Conservation (phyloP, 2,888 invertebrate genomes). For the Cyclophora punctaria region DNA sequence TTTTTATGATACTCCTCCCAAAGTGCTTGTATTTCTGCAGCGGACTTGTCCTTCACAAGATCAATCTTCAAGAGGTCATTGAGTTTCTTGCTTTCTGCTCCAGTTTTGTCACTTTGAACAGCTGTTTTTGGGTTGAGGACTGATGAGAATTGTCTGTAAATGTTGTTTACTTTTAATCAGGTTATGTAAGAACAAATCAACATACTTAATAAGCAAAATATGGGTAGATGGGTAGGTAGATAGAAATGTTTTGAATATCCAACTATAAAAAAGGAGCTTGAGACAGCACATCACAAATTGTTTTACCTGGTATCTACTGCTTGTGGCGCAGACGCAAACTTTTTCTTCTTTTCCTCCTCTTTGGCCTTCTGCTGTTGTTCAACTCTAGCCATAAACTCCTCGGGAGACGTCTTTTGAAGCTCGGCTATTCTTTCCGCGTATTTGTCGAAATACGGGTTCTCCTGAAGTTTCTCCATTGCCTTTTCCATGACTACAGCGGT, state of each 20-base stretch:
- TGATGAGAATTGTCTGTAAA: conserved; percentile 76
- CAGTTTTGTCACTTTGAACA: conserved; percentile 22
- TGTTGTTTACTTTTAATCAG: background rate
- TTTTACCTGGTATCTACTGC: conserved; percentile 48
- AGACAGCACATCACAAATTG: background rate
- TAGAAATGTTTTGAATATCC: background rate
- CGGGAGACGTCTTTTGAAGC: conserved; percentile 83
- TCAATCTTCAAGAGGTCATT: conserved; percentile 86
- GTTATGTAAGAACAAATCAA: background rate
- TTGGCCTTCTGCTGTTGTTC: conserved; percentile 65
- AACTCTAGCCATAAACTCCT: conserved; percentile 80
- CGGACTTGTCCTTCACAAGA: conserved; percentile 80
- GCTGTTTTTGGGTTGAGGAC: conserved; percentile 78
- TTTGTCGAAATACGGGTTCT: conserved; percentile 87
- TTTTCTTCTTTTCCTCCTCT: conserved; percentile 43
- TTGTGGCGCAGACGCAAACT: conserved; percentile 34
- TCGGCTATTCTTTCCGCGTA: conserved; percentile 85
- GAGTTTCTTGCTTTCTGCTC: conserved; percentile 66
- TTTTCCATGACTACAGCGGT: conserved; percentile 57
- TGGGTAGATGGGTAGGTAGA: no score
- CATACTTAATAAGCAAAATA: no score
- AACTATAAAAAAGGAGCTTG: background rate
- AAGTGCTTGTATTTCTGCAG: conserved; percentile 82
- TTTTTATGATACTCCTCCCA: conserved; percentile 88
- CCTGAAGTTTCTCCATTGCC: conserved; percentile 70